Conservation (phyloP, 2,888 invertebrate genomes). For the Chalcis sispes region DNA sequence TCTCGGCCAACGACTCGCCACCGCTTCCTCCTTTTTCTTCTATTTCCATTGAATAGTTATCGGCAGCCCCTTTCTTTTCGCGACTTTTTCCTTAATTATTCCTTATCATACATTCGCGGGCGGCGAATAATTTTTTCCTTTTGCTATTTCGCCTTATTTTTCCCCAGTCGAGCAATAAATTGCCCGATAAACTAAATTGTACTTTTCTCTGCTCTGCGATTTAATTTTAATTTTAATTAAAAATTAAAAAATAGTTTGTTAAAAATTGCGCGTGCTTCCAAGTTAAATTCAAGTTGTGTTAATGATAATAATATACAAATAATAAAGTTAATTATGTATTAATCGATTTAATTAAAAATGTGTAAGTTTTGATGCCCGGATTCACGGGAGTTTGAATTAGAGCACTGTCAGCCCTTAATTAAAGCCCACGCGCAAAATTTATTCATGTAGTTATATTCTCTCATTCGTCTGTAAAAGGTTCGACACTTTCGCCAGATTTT, state of each 20-base stretch:
- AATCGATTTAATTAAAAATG: slow-evolving; percentile 44
- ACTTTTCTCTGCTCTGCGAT: neutral
- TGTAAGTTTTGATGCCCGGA: slow-evolving; percentile 5
- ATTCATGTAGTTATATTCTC: slow-evolving; percentile 44
- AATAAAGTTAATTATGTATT: slow-evolving; percentile 47
- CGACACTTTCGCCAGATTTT: slow-evolving; percentile 46
- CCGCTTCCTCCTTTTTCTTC: neutral
- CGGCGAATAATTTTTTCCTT: neutral
- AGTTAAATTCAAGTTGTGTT: neutral
- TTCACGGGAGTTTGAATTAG: neutral
- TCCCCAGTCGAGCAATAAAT: too few species aligned
- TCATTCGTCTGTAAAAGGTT: slow-evolving; percentile 41
- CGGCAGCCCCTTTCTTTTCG: slow-evolving; percentile 42
- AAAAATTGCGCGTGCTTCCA: neutral
- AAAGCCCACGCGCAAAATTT: slow-evolving; percentile 43
- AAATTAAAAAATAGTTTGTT: too few species aligned
- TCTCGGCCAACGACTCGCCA: slow-evolving; percentile 8
- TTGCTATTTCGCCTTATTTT: neutral
- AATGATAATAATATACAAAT: neutral
- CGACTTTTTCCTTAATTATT: slow-evolving; percentile 37
- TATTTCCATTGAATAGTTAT: too few species aligned
- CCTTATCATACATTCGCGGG: slow-evolving; percentile 42
- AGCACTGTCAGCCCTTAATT: slow-evolving; percentile 40
- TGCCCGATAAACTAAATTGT: too few species aligned
- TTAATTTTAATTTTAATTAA: neutral